Conservation (phyloP, 2,113 vertebrate species). For the Pagrus major region DNA sequence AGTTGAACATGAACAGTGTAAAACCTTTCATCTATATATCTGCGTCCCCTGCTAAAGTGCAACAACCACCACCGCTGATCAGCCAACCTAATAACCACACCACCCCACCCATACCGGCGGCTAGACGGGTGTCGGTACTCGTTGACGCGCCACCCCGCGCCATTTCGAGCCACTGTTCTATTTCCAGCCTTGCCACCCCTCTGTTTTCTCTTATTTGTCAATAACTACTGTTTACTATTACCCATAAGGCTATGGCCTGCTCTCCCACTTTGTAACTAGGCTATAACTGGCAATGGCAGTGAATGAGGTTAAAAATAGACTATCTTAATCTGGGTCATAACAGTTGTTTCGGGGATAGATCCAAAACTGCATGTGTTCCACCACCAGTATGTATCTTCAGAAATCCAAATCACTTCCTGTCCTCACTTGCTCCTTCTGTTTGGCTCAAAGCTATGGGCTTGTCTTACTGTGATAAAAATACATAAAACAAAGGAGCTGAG, state of each 20-base stretch:
- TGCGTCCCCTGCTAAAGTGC: too few species aligned
- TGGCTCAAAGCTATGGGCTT: not conserved
- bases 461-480: slow-evolving; percentile 4
- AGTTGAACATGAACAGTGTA: too few species aligned
- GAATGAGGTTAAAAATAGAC: slow-evolving; percentile 51
- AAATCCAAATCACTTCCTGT: not conserved
- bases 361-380: slow-evolving; percentile 11
- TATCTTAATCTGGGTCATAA: slow-evolving; percentile 42
- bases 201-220: slow-evolving; percentile 16
- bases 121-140: too few species aligned
- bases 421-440: not conserved
- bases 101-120: too few species aligned
- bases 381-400: slow-evolving; percentile 1
- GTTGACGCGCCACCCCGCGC: too few species aligned
- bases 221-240: not conserved
- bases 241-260: not conserved
- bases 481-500: not conserved
- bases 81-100: too few species aligned
- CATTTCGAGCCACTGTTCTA: too few species aligned
- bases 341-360: slow-evolving; percentile 5
- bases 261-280: slow-evolving; percentile 36
- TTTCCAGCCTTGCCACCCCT: too few species aligned
- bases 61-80: too few species aligned
- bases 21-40: too few species aligned
- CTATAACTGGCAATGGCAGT: slow-evolving; percentile 17